Evolutionary conservation across 1,140 invertebrate genomes (phyloP).

Genomic region (Aphaenogaster ashmeadi): DNA sequence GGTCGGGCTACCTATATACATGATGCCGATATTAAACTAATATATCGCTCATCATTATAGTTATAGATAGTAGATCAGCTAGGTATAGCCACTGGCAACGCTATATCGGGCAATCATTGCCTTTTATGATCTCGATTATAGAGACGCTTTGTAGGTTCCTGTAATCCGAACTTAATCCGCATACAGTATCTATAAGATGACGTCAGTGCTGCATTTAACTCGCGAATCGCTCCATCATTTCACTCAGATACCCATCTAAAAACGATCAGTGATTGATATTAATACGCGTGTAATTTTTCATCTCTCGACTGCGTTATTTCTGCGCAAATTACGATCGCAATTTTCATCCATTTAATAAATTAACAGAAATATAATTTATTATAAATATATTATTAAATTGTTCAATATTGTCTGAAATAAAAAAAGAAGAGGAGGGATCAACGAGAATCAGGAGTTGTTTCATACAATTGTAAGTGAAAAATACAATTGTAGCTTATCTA

Average conservation of each 20-base stretch:
- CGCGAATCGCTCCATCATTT: constrained; percentile 6
- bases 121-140: constrained; percentile 15
- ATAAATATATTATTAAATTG: background rate
- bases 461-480: background rate
- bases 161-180: constrained; percentile 38
- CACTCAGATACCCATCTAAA: constrained; percentile 1
- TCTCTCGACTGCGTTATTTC: background rate
- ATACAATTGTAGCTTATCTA: background rate
- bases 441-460: background rate
- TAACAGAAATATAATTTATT: constrained; percentile 32
- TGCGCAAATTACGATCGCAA: background rate
- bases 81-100: background rate
- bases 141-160: constrained; percentile 10
- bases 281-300: constrained; percentile 15
- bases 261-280: constrained; percentile 22
- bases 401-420: background rate
- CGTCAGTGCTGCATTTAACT: constrained; percentile 43
- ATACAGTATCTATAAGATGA: constrained; percentile 6
- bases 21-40: constrained; percentile 24
- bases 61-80: constrained; percentile 13
- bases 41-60: background rate
- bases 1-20: background rate
- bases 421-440: background rate
- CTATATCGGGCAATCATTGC: constrained; percentile 10
- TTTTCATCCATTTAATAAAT: constrained; percentile 40